These are phyloP conservation scores for Euura lappo DNA, from an alignment of 1,140 invertebrate genomes.

Conservation along the genomic window DNA sequence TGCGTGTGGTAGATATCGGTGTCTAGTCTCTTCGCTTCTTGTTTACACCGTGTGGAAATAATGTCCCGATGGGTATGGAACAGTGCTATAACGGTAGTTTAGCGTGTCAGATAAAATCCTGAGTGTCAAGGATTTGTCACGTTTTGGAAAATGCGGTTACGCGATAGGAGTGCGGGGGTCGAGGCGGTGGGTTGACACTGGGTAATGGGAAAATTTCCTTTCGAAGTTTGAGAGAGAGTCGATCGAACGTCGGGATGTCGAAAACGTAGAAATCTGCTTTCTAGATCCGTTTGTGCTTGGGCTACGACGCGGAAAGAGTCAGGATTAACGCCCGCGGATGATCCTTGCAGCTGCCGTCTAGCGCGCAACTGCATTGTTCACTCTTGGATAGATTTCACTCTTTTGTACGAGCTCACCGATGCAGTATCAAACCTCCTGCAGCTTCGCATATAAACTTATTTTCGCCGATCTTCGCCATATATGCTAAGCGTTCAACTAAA, in stretches of 20 bases:
- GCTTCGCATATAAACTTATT: neutral
- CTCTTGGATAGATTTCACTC: neutral
- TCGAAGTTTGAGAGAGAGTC: neutral
- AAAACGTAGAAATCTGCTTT: constrained; percentile 7
- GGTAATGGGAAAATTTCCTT: neutral
- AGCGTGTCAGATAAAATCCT: neutral
- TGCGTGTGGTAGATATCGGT: no score
- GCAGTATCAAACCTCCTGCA: neutral
- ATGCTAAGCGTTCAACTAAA: no score
- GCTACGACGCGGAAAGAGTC: neutral
- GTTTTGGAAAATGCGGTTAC: neutral
- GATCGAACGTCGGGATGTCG: constrained; percentile 3
- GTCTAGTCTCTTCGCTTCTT: no score
- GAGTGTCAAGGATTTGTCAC: constrained; percentile 3
- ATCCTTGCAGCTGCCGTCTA: constrained; percentile 4
- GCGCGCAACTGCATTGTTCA: neutral
- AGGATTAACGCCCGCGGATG: constrained; percentile 4
- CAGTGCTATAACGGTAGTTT: no score
- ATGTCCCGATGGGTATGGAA: no score
- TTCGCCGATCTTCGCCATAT: neutral
- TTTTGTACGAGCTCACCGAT: constrained; percentile 2
- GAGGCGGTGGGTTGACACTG: neutral
- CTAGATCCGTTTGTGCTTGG: constrained; percentile 1
- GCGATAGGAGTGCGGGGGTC: neutral
- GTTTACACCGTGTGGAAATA: no score